Evolutionary conservation across 30 jellyfish, hydroid and myxozoan species (phyloP).

Genomic region (Cassiopea xamachana): DNA sequence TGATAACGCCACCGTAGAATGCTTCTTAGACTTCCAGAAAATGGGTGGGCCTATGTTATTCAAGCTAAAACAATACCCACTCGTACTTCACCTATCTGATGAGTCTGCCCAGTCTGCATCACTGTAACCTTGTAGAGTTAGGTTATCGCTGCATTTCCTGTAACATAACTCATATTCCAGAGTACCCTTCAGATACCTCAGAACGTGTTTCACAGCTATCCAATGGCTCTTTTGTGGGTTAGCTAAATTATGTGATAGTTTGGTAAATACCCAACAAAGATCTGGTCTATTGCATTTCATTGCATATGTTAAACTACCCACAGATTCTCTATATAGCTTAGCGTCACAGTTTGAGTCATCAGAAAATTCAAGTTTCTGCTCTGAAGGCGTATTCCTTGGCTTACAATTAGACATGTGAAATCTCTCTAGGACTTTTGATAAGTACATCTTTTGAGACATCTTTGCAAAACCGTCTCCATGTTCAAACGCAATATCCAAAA

Average conservation of each 20-base stretch:
- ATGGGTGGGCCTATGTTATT: slow-evolving; percentile 23
- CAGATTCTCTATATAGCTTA: slow-evolving; percentile 25
- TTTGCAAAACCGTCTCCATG: not conserved
- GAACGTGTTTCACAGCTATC: slow-evolving; percentile 42
- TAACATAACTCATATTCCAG: slow-evolving; percentile 40
- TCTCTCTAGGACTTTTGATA: slow-evolving; percentile 15
- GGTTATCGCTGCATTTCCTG: slow-evolving; percentile 1
- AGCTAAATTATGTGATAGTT: slow-evolving; percentile 9
- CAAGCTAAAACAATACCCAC: slow-evolving; percentile 32
- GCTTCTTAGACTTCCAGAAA: slow-evolving; percentile 49
- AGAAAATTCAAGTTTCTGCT: slow-evolving; percentile 36
- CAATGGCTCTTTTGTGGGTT: slow-evolving; percentile 48
- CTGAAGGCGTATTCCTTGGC: slow-evolving; percentile 55
- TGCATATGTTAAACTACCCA: slow-evolving; percentile 44
- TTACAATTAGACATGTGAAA: slow-evolving; percentile 50
- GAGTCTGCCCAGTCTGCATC: slow-evolving; percentile 66
- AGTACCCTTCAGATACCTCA: slow-evolving; percentile 54
- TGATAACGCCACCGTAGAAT: slow-evolving; percentile 37
- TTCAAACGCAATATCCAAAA: slow-evolving; percentile 8
- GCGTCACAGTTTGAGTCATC: not conserved
- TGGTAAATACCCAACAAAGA: slow-evolving; percentile 24
- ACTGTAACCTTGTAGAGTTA: slow-evolving; percentile 15
- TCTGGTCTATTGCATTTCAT: slow-evolving; percentile 52
- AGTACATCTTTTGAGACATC: slow-evolving; percentile 19
- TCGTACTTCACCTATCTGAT: slow-evolving; percentile 22